Evolutionary conservation across 2,888 invertebrate species (phyloP), one percentile per base, ranked within the genome.

Genomic region (Mythimna loreyi): DNA sequence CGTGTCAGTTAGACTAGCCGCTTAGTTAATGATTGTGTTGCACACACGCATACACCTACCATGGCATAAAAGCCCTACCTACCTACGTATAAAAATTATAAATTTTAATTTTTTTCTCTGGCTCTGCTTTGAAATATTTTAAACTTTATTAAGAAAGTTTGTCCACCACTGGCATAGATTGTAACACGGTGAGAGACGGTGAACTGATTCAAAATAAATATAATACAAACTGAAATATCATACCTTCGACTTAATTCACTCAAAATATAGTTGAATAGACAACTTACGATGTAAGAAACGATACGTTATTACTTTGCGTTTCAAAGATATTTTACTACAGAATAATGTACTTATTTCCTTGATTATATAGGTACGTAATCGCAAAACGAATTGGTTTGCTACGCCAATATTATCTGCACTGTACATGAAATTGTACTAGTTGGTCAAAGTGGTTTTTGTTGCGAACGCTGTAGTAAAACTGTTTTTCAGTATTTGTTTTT

Each of bases 311-410:
- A 36, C 45, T 36, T 19, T n/a, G 30, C 6, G 25, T 43, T 23
- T 23, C 16, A n/a, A 69, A 8, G 11, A 45, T 50, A 60, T 60
- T 59, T n/a, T 43, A 33, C 49, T 49, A 49, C 23, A 59, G 21
- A 25, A n/a, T 25, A 5, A 33, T 59, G 16, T 50, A 25, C 49
- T 57, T 70, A 45, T 30, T 25, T 40, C 9, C 25, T 30, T 60
- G 30, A 50, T 43, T 70, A 50, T 33, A 70, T 33, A 36, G 36
- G 36, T 13, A 60, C 30, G 21, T 43, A 59, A 49, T 50, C n/a
- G 71, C 33, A 43, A 19, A 60, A 43, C 21, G 11, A 57, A 47
- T 57, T 67, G 47, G 25, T 68, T 40, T 21, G 59, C 13, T 59
- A 40, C 30, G 60, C 40, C 50, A 69, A 69, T 50, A 50, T 47